Evolutionary conservation across 2,797 vertebrate genomes (phyloP), one percentile per base, ranked within the genome.

Genomic region (Epinephelus awoara): DNA sequence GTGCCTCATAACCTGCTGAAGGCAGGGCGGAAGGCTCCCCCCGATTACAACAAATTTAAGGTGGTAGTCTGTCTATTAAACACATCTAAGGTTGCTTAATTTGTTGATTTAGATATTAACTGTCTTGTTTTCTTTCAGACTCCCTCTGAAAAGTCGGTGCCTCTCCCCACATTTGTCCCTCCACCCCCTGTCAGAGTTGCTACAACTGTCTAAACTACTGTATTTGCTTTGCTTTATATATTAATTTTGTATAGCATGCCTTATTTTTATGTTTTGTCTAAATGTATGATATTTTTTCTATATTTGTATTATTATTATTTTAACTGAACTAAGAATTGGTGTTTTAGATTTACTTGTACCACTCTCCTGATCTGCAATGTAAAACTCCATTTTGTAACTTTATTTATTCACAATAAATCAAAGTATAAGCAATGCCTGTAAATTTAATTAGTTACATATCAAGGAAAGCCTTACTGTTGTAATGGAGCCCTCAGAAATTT

Each of bases 111-210:
- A 5, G 57, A n/a, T 47, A 58, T 55, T 0, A 73, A 54, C 3
- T 29, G 2, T 1, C 21, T 63, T 79, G 34, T 80, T 88, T 77
- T 66, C 47, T 88, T 87, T 17, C 85, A 94, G 94, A 27, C 69
- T 25, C 63, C 85, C 0, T 82, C 89, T 42, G 93, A 94, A 27
- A 87, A 79, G 42, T 89, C 88, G 0, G 27, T 73, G 62, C 51
- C 83, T 12, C 87, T 94, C 17, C 93, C 94, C 0, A 64, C 77
- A 0, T 93, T 89, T 44, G 75, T 90, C 42, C 80, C 93, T n/a
- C 90, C 89, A 2, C 77, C 85, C 0, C 89, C 91, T 6, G 90
- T 93, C 82, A 93, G 95, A 90, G 72, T 89, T 25, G 95, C 95
- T 57, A 96, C 95, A 54, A 95, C 88, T 0, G 95, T 96, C 14